Percentiles rank a stretch among this genome's conserved stretches.
Evolutionary conservation across 2,888 invertebrate genomes (phyloP).

Genomic region (Xestoiulus laeticollis): DNA sequence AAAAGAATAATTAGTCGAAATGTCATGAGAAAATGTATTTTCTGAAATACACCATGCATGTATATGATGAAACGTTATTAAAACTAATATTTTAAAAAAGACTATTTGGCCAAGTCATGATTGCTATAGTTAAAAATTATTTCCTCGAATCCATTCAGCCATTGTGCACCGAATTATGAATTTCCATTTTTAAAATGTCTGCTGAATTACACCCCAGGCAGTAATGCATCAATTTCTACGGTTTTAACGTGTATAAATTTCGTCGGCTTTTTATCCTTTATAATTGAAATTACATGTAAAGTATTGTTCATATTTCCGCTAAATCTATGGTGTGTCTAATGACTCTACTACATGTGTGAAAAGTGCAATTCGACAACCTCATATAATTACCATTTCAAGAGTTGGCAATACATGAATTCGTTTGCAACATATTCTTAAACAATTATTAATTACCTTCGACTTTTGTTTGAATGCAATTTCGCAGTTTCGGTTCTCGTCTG

Average conservation of each 20-base stretch:
- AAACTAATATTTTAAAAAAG: background rate
- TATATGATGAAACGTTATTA: background rate
- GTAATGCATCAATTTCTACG: background rate
- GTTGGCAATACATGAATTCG: background rate
- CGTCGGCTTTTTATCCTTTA: slow-evolving; percentile 29
- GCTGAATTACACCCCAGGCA: background rate
- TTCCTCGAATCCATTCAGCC: background rate
- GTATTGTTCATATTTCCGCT: background rate
- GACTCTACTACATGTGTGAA: slow-evolving; percentile 5
- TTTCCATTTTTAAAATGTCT: background rate
- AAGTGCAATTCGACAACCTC: slow-evolving; percentile 21
- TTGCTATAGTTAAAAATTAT: background rate
- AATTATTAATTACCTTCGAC: slow-evolving; percentile 27
- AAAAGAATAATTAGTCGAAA: too few species aligned
- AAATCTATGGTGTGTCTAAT: slow-evolving; percentile 16
- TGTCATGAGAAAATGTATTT: background rate
- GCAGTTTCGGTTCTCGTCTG: background rate
- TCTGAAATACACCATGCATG: background rate
- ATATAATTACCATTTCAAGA: background rate
- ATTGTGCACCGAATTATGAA: background rate
- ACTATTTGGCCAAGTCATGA: background rate
- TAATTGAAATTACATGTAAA: background rate
- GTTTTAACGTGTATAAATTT: background rate
- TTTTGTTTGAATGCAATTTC: background rate
- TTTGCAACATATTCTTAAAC: background rate